Evolutionary conservation across 2,113 vertebrate species (phyloP).

Genomic region (Microtus richardsoni): DNA sequence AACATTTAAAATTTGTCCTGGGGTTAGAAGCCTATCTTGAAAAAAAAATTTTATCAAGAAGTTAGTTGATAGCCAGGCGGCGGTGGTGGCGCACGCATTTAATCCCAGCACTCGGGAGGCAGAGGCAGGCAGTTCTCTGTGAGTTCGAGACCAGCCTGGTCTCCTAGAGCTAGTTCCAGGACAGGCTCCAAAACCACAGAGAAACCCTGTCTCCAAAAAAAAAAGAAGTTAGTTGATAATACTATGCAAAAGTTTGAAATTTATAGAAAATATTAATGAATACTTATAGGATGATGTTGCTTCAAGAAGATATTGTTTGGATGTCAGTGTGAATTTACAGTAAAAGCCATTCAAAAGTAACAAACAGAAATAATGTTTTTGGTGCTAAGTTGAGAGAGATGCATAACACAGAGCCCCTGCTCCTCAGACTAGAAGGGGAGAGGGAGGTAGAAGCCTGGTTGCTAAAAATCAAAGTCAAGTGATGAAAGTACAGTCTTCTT

Average conservation of each 20-base stretch:
- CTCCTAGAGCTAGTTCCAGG: too few relatives aligned
- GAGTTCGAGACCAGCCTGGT: too few relatives aligned
- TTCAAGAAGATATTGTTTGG: too few relatives aligned
- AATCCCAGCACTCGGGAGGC: too few relatives aligned
- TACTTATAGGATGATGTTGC: background rate
- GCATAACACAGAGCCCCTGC: background rate
- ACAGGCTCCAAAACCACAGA: too few relatives aligned
- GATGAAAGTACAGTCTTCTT: background rate
- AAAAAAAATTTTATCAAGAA: background rate
- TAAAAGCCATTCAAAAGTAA: background rate
- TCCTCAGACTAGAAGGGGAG: background rate
- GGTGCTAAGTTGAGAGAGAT: background rate
- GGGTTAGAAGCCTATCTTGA: background rate
- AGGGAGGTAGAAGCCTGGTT: background rate
- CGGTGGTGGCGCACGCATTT: too few relatives aligned
- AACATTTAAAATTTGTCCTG: background rate
- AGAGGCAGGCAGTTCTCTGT: too few relatives aligned
- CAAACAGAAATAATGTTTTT: background rate
- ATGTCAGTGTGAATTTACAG: background rate
- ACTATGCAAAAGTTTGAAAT: background rate
- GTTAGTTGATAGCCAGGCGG: background rate
- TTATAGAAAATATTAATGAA: background rate
- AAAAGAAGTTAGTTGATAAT: background rate
- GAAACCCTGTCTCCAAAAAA: background rate
- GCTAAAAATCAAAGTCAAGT: background rate